Evolutionary conservation across 2,113 vertebrate genomes (phyloP).

Genomic region (Tursiops truncatus): DNA sequence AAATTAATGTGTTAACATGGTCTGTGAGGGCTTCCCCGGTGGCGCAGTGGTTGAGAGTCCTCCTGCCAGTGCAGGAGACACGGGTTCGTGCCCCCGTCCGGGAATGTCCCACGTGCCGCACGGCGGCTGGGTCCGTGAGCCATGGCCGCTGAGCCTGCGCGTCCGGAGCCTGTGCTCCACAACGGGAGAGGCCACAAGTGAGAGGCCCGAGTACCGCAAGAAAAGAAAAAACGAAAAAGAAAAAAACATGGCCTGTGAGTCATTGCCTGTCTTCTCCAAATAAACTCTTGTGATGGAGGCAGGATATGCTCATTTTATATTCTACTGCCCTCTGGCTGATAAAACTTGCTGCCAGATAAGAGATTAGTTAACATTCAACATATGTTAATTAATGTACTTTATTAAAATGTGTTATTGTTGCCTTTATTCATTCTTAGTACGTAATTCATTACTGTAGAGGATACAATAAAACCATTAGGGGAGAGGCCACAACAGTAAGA

Average conservation of each 20-base stretch:
- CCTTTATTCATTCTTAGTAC: slow-evolving; percentile 46
- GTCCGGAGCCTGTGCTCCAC: no score
- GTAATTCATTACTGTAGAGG: slow-evolving; percentile 62
- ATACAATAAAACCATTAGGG: slow-evolving; percentile 54
- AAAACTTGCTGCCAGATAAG: slow-evolving; percentile 47
- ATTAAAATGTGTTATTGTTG: slow-evolving; percentile 69
- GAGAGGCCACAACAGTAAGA: no score
- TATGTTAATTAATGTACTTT: slow-evolving; percentile 70
- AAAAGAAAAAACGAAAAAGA: no score
- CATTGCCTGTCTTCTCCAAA: not conserved
- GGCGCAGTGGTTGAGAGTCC: no score
- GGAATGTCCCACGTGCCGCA: no score
- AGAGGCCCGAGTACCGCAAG: no score
- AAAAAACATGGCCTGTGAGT: not conserved
- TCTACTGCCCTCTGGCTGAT: slow-evolving; percentile 61
- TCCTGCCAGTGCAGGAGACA: no score
- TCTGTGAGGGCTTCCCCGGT: not conserved
- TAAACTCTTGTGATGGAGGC: not conserved
- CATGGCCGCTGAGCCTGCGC: no score
- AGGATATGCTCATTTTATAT: not conserved
- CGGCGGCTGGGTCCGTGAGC: no score
- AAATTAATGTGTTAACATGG: slow-evolving; percentile 62
- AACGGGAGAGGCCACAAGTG: no score
- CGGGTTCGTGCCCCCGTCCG: no score
- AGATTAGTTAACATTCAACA: slow-evolving; percentile 58